Evolutionary conservation across 1,140 invertebrate genomes (phyloP).

Genomic region (Drosophila lowei): DNA sequence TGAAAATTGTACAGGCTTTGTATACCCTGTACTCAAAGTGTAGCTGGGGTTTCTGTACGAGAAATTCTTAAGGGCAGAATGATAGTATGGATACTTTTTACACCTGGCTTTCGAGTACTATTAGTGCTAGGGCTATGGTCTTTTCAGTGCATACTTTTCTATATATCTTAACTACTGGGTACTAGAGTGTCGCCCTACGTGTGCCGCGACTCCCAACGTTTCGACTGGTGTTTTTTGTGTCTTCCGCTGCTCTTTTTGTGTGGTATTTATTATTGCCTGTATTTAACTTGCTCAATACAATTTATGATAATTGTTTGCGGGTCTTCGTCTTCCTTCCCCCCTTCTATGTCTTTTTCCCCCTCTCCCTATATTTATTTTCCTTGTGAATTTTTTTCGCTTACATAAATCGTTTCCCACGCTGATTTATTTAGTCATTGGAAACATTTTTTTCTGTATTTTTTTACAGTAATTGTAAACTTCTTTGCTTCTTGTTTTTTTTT

Average conservation of each 20-base stretch:
- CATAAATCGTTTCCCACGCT: constrained; percentile 62
- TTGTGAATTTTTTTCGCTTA: constrained; percentile 5
- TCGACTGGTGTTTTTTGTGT: constrained; percentile 2
- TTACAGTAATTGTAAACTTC: constrained; percentile 47
- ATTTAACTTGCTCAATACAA: constrained; percentile 70
- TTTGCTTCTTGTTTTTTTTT: background rate
- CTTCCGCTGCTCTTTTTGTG: constrained; percentile 8
- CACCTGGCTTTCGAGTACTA: too few relatives aligned
- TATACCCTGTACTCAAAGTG: background rate
- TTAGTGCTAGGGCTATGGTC: too few relatives aligned
- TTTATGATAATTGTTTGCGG: constrained; percentile 66
- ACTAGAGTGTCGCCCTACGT: too few relatives aligned
- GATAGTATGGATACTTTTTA: too few relatives aligned
- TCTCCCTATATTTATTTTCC: constrained; percentile 3
- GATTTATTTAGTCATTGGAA: constrained; percentile 54
- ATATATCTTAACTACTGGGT: too few relatives aligned
- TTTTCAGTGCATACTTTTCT: too few relatives aligned
- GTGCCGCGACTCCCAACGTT: too few relatives aligned
- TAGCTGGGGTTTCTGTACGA: too few relatives aligned
- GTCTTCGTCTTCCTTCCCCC: background rate
- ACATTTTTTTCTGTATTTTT: constrained; percentile 8
- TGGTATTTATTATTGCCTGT: constrained; percentile 39
- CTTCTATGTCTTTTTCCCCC: constrained; percentile 4
- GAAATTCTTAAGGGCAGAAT: too few relatives aligned
- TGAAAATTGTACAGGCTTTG: too few relatives aligned